Conservation (phyloP, 2,113 vertebrate genomes). For the Rana temporaria region DNA sequence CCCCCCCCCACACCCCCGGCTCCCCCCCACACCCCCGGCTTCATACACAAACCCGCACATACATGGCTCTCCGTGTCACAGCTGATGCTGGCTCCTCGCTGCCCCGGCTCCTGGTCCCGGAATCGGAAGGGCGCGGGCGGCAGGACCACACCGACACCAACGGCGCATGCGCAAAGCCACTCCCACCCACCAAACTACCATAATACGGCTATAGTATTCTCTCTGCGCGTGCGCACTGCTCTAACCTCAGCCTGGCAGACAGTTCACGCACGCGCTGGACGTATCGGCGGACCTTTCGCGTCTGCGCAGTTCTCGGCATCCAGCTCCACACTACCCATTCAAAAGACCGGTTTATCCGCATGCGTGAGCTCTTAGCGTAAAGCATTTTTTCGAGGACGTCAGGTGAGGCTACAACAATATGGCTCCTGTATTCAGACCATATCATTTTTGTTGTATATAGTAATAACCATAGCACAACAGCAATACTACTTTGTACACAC, state of each 20-base stretch:
- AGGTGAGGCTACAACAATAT: no score
- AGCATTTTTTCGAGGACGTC: no score
- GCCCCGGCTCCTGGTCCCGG: conserved; percentile 34
- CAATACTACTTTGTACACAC: no score
- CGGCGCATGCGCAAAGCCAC: conserved; percentile 20
- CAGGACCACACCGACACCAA: conserved; percentile 19
- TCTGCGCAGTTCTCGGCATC: background rate
- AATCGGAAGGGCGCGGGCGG: conserved; percentile 49
- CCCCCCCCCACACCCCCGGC: background rate
- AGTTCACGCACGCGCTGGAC: background rate
- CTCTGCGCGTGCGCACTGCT: conserved; percentile 22
- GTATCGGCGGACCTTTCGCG: background rate
- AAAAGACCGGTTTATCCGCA: conserved; percentile 9
- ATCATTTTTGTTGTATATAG: no score
- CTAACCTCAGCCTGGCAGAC: background rate
- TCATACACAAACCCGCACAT: background rate
- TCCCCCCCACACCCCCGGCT: background rate
- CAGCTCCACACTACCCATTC: conserved; percentile 16
- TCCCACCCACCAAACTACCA: conserved; percentile 12
- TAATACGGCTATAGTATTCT: background rate
- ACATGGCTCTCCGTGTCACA: conserved; percentile 20
- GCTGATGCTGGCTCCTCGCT: background rate
- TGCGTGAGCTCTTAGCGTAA: background rate
- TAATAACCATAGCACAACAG: no score
- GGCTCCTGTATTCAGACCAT: no score